These are phyloP conservation scores for Magallana nippona DNA, from an alignment of 2,888 invertebrate genomes.

Conservation along the genomic window DNA sequence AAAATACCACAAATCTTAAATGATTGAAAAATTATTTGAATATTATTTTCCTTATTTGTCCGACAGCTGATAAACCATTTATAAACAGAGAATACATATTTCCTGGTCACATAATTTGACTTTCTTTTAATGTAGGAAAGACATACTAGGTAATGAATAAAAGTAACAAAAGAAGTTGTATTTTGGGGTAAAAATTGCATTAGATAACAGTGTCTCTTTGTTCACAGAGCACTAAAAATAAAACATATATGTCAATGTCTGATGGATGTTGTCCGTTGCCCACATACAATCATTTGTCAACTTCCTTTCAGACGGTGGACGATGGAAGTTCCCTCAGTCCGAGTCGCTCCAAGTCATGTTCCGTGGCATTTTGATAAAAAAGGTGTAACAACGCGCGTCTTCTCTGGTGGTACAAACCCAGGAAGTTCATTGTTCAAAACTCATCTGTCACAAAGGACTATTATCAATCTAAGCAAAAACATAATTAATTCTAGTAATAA, in stretches of 20 bases:
- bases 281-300: neutral
- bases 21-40: no score
- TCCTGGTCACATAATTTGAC: no score
- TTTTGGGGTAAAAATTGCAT: neutral
- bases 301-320: neutral
- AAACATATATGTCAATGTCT: constrained; percentile 16
- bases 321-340: neutral
- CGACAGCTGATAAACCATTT: no score
- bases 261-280: constrained; percentile 3
- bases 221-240: neutral
- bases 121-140: no score
- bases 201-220: neutral
- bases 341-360: neutral
- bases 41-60: no score
- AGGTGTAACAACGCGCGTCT: neutral
- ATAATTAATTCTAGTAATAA: constrained; percentile 5
- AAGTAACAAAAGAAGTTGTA: no score
- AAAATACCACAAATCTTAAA: no score
- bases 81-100: no score
- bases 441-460: neutral
- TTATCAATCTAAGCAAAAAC: neutral
- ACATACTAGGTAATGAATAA: no score
- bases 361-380: neutral
- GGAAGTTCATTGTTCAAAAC: constrained; percentile 13
- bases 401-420: neutral